Percentiles rank a stretch among this genome's conserved stretches.
Evolutionary conservation across 2,888 invertebrate genomes (phyloP).

Genomic region (Panopea generosa): DNA sequence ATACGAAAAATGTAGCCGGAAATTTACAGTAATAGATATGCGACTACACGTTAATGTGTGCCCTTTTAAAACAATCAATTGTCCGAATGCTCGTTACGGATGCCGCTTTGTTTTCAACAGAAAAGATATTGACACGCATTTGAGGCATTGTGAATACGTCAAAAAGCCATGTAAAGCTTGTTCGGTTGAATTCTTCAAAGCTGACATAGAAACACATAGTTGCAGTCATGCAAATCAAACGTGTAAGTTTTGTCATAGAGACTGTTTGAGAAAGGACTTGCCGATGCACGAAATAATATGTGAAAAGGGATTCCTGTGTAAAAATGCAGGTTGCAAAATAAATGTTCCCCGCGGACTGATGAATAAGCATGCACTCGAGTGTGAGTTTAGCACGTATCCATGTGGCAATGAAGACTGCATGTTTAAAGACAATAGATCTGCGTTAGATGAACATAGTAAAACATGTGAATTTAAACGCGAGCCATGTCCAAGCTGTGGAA

Average conservation of each 20-base stretch:
- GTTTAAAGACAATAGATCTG: conserved; percentile 1
- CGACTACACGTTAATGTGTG: conserved; percentile 34
- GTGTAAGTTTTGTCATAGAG: background rate
- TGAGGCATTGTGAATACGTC: conserved; percentile 29
- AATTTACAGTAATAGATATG: conserved; percentile 9
- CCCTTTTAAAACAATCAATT: conserved; percentile 15
- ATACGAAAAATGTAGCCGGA: conserved; percentile 30
- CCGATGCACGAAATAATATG: background rate
- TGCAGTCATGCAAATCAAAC: background rate
- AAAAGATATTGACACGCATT: conserved; percentile 35
- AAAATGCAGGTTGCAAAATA: background rate
- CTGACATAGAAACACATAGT: conserved; percentile 25
- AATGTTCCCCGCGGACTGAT: background rate
- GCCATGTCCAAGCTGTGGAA: no score
- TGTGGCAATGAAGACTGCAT: conserved; percentile 17
- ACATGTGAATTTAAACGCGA: conserved; percentile 5
- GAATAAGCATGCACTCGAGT: conserved; percentile 11
- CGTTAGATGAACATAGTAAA: background rate
- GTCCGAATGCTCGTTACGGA: conserved; percentile 35
- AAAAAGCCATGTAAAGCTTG: conserved; percentile 26
- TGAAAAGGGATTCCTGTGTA: background rate
- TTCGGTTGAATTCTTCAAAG: conserved; percentile 6
- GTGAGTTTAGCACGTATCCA: background rate
- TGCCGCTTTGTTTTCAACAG: conserved; percentile 24
- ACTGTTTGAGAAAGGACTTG: background rate